These are phyloP conservation scores for Osmerus eperlanus DNA, from an alignment of 2,113 vertebrate species.

Conservation along the genomic window DNA sequence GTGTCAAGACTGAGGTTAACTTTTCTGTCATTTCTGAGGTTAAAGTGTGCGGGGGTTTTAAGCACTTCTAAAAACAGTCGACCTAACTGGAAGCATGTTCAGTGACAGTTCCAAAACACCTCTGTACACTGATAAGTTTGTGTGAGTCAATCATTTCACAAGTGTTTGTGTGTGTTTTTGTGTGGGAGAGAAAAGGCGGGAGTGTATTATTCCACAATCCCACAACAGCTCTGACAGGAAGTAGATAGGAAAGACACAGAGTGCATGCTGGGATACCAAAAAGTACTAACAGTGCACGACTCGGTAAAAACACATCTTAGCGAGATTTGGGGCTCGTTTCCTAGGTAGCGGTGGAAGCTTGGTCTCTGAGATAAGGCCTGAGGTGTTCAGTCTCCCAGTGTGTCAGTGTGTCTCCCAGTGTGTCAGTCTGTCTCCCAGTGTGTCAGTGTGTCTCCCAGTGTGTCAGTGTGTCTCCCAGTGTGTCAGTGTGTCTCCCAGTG, in stretches of 20 bases:
- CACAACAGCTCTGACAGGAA: conserved; percentile 46
- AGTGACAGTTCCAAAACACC: neutral
- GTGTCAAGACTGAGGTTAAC: neutral
- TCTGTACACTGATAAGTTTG: neutral
- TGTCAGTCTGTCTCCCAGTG: too few species aligned
- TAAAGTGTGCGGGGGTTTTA: neutral
- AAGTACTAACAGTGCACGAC: neutral
- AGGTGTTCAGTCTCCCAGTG: neutral
- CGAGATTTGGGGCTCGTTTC: conserved; percentile 20
- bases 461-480: too few species aligned
- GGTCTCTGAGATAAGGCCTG: conserved; percentile 20
- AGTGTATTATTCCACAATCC: conserved; percentile 17
- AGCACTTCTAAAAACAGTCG: neutral
- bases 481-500: too few species aligned
- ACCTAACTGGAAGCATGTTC: neutral
- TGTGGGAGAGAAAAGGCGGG: conserved; percentile 25
- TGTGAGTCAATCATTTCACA: conserved; percentile 7
- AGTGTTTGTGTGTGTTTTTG: conserved; percentile 14
- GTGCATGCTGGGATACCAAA: conserved; percentile 24
- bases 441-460: too few species aligned
- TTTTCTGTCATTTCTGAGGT: neutral
- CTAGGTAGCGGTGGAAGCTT: neutral
- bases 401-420: too few species aligned
- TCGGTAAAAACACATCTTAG: neutral
- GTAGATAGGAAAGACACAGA: conserved; percentile 41